Evolutionary conservation across 1,140 invertebrate species (phyloP), one percentile per base, ranked within the genome.

Genomic region (Brachionus sp.): DNA sequence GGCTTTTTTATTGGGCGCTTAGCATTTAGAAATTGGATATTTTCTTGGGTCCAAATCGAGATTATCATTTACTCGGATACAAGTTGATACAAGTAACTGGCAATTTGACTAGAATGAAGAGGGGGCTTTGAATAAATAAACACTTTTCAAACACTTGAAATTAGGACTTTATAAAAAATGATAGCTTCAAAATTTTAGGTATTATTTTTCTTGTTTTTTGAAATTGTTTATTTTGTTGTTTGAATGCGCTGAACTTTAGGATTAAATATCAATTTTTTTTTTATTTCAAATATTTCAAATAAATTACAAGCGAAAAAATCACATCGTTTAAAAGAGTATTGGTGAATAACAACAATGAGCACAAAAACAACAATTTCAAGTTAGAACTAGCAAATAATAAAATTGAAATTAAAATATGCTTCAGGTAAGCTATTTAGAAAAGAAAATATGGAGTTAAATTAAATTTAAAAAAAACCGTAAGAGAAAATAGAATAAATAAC

Each of bases 251-350:
- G 64, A 66, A 66, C 64, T 66, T 66, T 66, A 66, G 64, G 64
- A 66, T 66, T 66, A 66, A 66, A 66, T 66, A 66, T 66, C 64
- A 66, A 66, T 66, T 66, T 66, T 66, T 37, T n/a, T 66, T 33
- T 23, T 66, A 13, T 66, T 66, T 66, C 25, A 66, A 66, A 66
- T 66, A 66, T 66, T 66, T 66, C 64, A 66, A 66, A 66, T 66
- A 66, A 57, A 57, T 57, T 57, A 57, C n/a, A 57, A 57, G 50
- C 50, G 5, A 57, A 57, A 66, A 66, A 66, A 66, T 66, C 64
- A 35, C 64, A 66, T 66, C 64, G 25, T 66, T 12, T 66, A 66
- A 66, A 37, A 5, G 64, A 66, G 33, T n/a, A 5, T 29, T 66
- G 25, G 9, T 33, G 33, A 66, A 35, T 25, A 66, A 64, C 57